Evolutionary conservation across 2,888 invertebrate genomes (phyloP), one percentile per base, ranked within the genome.

Genomic region (Liopterus haemorrhoidalis): DNA sequence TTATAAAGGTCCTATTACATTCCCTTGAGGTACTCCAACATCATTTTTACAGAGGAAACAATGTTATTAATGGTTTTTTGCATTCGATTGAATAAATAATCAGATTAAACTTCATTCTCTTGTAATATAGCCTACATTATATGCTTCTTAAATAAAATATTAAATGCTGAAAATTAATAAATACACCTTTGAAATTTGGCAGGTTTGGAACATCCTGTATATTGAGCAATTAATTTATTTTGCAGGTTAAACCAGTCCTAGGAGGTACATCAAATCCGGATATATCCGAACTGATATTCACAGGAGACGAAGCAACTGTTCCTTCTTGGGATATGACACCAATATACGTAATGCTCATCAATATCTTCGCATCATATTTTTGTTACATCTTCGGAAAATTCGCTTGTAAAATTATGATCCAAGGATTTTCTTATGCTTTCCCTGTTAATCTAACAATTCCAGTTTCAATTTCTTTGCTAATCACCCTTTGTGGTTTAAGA

Each of bases 351-450:
- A 66, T 89, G 36, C 66, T 90, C 5, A 76, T 93, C 25, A 92
- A 93, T 69, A 75, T 92, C 35, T 72, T 84, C 41, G 81, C 88
- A 2, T 83, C 91, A 3, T 90, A 92, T 60, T 72, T 92, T 37
- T 90, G 90, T 58, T 95, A 94, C 61, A 85, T 93, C 54, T 89
- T 92, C 60, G 92, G 91, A 52, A 95, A 95, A 70, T 94, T 94
- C 56, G 92, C 93, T 2, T 94, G 95, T 71, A 94, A 94, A 71
- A 93, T 95, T 59, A 80, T 93, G 59, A 95, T 97, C 54, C 97
- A 97, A 73, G 88, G 93, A 15, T 92, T 95, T 73, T 93, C 95
- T 63, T 96, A 94, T 63, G 94, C 97, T 0, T 89, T 97, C 57
- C 96, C 97, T 0, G 86, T 97, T 4, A 91, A 90, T 66, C 76